A percentile compares a stretch with the other conserved stretches of the same genome.
Conservation (phyloP, 2,888 invertebrate species). For the Griposia aprilina region DNA sequence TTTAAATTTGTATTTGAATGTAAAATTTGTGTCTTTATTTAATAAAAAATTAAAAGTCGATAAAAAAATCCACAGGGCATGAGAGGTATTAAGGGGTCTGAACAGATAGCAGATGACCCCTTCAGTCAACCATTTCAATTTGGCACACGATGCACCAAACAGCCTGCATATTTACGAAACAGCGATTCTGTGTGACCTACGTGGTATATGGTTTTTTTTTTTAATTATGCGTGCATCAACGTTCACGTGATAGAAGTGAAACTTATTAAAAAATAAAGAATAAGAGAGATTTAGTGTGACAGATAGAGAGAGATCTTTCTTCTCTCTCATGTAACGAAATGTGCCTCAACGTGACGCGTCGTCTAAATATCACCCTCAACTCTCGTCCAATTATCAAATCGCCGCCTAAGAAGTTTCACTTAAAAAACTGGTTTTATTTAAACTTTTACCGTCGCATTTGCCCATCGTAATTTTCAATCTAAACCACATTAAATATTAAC, state of each 20-base stretch:
- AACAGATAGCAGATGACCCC: no score
- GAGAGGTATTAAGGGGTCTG: no score
- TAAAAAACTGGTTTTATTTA: background rate
- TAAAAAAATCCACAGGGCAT: no score
- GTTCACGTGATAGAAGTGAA: background rate
- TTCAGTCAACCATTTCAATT: no score
- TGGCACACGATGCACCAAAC: no score
- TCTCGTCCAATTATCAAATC: background rate
- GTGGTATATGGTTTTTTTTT: background rate
- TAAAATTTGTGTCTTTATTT: no score
- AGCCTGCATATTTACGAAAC: background rate
- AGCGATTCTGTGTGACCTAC: background rate
- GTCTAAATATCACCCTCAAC: background rate
- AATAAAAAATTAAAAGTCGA: no score
- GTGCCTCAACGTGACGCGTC: background rate
- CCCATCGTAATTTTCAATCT: conserved; percentile 13
- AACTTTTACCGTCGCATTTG: background rate
- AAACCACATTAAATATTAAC: conserved; percentile 26
- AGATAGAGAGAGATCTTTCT: background rate
- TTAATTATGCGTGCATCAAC: no score
- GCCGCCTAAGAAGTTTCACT: background rate
- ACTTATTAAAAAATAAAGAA: background rate
- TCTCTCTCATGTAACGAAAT: background rate
- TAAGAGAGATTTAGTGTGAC: background rate
- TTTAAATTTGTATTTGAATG: no score